These are phyloP conservation scores for Vannuccia rotundouncinata DNA, from an alignment of 2,888 invertebrate genomes.

Conservation along the genomic window DNA sequence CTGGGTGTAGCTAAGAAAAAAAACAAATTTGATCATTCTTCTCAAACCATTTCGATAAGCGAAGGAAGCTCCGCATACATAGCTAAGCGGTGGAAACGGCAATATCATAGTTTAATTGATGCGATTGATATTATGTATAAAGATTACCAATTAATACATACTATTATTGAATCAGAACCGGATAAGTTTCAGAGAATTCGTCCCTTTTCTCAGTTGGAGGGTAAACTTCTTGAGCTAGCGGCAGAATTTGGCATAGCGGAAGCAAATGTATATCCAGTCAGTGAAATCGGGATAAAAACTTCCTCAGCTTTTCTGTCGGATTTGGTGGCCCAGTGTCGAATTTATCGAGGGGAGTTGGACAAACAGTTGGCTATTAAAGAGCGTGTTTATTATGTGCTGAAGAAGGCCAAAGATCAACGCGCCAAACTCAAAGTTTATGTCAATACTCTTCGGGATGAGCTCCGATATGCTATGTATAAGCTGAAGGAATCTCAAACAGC, in stretches of 20 bases:
- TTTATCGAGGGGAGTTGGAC: conserved; percentile 31
- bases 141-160: conserved; percentile 30
- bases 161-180: not conserved
- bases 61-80: conserved; percentile 21
- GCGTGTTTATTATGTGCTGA: conserved; percentile 30
- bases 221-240: not conserved
- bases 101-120: conserved; percentile 31
- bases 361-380: conserved; percentile 28
- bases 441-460: conserved; percentile 33
- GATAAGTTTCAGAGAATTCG: conserved; percentile 1
- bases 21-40: conserved; percentile 25
- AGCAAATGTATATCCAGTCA: conserved; percentile 11
- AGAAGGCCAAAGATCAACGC: conserved; percentile 31
- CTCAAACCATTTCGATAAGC: not conserved
- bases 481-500: conserved; percentile 25
- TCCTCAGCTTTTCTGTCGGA: conserved; percentile 31
- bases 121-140: conserved; percentile 29
- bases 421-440: conserved; percentile 29
- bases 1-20: conserved; percentile 32
- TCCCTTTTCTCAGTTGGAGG: not conserved
- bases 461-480: conserved; percentile 31
- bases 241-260: not conserved
- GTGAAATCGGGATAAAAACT: not conserved
- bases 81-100: conserved; percentile 32
- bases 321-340: conserved; percentile 28